phyloP scores from a whole-genome alignment of 2,113 vertebrate genomes.

The Poecilia latipinna region DNA sequence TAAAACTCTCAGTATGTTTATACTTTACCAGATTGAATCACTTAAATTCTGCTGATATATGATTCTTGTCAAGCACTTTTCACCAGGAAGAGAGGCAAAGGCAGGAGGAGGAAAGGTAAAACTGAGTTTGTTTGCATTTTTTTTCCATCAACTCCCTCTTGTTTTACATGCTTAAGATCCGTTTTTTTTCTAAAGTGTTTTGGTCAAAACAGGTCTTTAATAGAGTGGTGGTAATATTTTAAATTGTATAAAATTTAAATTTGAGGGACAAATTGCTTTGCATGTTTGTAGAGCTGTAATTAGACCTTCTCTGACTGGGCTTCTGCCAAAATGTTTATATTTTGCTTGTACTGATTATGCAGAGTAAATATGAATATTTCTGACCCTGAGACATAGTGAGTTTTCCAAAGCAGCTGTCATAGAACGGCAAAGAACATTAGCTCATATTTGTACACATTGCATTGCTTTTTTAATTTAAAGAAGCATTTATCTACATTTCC shows the following conservation, averaged over 20 bases:
- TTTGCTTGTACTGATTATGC: slow-evolving; percentile 6
- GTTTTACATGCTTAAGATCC: neutral
- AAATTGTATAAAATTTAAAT: neutral
- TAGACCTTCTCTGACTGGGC: neutral
- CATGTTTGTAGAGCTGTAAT: neutral
- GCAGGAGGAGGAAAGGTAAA: neutral
- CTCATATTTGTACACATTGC: neutral
- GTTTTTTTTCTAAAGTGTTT: neutral
- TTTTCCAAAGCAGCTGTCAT: slow-evolving; percentile 11
- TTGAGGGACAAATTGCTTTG: neutral
- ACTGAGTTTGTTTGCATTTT: neutral
- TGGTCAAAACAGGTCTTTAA: neutral
- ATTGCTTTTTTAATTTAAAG: no score
- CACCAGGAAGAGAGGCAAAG: neutral
- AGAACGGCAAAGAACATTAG: neutral
- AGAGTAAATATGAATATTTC: slow-evolving; percentile 35
- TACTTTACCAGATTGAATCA: neutral
- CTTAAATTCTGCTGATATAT: no score
- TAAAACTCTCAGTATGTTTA: neutral
- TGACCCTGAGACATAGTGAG: slow-evolving; percentile 33
- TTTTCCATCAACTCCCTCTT: neutral
- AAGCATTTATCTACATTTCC: no score
- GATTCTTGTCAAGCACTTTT: neutral
- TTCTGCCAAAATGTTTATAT: neutral
- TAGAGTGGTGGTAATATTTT: no score